These are phyloP conservation scores for Biston betularia DNA, from an alignment of 2,888 invertebrate genomes.

Conservation along the genomic window DNA sequence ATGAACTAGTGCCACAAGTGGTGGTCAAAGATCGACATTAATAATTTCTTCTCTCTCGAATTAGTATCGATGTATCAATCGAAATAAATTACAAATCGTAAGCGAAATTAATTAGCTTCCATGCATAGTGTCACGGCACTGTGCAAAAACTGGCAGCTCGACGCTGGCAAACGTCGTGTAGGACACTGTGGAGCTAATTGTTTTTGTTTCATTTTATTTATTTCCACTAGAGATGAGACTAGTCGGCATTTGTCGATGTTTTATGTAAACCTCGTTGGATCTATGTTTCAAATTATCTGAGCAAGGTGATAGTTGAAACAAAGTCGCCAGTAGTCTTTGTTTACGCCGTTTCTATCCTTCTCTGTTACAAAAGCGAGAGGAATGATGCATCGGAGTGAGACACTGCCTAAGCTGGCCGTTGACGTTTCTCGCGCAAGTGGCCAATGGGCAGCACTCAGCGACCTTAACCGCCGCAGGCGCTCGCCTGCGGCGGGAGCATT, in stretches of 20 bases:
- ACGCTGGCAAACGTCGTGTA: slow-evolving; percentile 72
- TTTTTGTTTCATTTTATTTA: slow-evolving; percentile 82
- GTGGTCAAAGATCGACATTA: no score
- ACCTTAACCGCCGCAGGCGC: no score
- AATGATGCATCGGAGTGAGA: no score
- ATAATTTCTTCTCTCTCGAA: background rate
- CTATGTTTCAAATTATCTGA: background rate
- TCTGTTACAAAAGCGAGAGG: no score
- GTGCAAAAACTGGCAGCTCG: slow-evolving; percentile 72
- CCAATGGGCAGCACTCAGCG: no score
- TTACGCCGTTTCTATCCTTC: no score
- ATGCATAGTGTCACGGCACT: slow-evolving; percentile 53
- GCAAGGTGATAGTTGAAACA: background rate
- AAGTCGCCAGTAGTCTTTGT: no score
- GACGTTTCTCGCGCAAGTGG: no score
- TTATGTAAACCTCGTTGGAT: background rate
- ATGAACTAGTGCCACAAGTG: no score
- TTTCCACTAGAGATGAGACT: slow-evolving; percentile 52
- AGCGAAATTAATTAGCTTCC: slow-evolving; percentile 42
- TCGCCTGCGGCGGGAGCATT: no score
- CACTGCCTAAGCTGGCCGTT: no score
- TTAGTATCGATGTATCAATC: slow-evolving; percentile 35
- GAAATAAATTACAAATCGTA: slow-evolving; percentile 42
- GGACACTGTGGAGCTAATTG: slow-evolving; percentile 73
- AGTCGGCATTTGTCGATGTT: background rate